Base-by-base conservation (phyloP, 2,113 vertebrate species). In the Turnix velox region DNA sequence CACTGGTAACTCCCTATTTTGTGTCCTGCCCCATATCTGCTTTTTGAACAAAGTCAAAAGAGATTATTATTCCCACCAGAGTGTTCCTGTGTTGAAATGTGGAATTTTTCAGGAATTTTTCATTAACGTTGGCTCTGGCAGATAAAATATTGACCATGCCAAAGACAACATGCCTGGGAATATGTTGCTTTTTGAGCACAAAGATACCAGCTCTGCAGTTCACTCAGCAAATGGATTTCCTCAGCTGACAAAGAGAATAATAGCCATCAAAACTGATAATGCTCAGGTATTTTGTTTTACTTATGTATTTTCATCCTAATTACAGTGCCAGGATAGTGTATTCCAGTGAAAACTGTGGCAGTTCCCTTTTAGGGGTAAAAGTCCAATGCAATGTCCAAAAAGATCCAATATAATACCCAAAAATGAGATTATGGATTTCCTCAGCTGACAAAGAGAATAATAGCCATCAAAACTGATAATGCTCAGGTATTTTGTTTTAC, bases 91-190 rank as follows among this genome's bases (percentile, higher is more conserved):
- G 91, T 72, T 88, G 94, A 96, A 93, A 93, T 78, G 85, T 46
- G 93, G 96, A 96, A 94, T 96, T 96, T 88, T 86, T 95, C 87
- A 96, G 93, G 96, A 96, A 96, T 96, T 96, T 96, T 96, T 96
- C 96, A 96, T 96, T 96, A 96, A 75, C 4, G 1, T 94, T 95
- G 93, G 89, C 95, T 96, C 90, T 95, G 92, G 93, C 82, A 96
- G 91, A 96, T 96, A 89, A 96, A 96, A 95, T 75, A 96, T 1
- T 72, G 67, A 33, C 85, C 73, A 35, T 83, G 96, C 96, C 96
- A 96, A 96, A 94, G 90, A 95, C 87, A 96, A 96, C 94, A 96
- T 68, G 84, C 89, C 91, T 94, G 91, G 89, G 92, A 96, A 96
- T 93, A 55, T 31, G 59, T 74, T 82, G 66, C 81, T 76, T 17